Conservation (phyloP, 2,888 invertebrate genomes). For the Sesia apiformis region DNA sequence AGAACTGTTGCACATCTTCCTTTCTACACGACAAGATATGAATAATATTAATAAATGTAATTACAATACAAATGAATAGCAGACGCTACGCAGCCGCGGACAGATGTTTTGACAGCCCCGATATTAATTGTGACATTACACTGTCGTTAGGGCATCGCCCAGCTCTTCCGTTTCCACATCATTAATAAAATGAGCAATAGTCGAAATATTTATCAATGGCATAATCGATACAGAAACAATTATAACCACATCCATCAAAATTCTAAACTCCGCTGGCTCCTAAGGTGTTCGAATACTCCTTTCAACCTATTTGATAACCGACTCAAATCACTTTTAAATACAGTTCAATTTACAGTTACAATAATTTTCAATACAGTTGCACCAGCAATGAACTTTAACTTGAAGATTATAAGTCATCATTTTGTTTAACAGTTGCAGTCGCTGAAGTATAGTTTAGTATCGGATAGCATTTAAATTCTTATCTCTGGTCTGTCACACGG, state of each 20-base stretch:
- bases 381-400: conserved; percentile 15
- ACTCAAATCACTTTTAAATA: conserved; percentile 24
- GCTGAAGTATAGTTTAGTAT: conserved; percentile 44
- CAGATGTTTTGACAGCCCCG: conserved; percentile 69
- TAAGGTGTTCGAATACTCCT: conserved; percentile 33
- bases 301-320: conserved; percentile 17
- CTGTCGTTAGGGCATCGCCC: conserved; percentile 59
- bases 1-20: too few relatives aligned
- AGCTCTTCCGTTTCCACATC: conserved; percentile 69
- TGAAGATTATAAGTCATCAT: conserved; percentile 20
- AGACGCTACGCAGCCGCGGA: conserved; percentile 37
- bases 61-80: conserved; percentile 47
- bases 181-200: conserved; percentile 74
- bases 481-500: conserved; percentile 72
- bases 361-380: conserved; percentile 1
- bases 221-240: conserved; percentile 75
- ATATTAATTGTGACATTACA: conserved; percentile 70
- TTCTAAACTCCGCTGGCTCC: conserved; percentile 51
- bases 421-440: conserved; percentile 16
- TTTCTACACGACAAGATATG: background rate
- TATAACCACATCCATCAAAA: conserved; percentile 74
- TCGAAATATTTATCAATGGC: conserved; percentile 74
- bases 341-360: conserved; percentile 17
- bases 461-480: conserved; percentile 72
- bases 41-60: conserved; percentile 30